Conservation (phyloP, 1,140 invertebrate species). For the Cherax quadricarinatus region DNA sequence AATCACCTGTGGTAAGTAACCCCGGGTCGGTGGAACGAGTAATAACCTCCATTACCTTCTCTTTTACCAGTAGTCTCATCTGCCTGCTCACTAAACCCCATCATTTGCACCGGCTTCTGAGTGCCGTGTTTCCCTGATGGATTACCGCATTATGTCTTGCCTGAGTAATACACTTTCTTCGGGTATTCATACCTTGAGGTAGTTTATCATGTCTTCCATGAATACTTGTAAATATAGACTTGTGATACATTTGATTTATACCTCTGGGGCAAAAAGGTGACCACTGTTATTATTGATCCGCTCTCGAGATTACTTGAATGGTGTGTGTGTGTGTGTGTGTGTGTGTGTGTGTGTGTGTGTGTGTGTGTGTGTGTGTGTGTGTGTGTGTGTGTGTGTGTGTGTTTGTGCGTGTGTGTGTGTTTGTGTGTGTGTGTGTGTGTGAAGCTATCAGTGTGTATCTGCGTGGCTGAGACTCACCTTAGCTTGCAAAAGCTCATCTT, state of each 20-base stretch:
- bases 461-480: background rate
- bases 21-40: background rate
- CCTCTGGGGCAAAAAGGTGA: slow-evolving; percentile 6
- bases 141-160: slow-evolving; percentile 53
- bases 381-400: slow-evolving; percentile 48
- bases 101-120: slow-evolving; percentile 37
- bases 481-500: no score
- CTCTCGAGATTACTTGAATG: background rate
- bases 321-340: background rate
- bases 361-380: slow-evolving; percentile 50
- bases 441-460: background rate
- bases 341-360: slow-evolving; percentile 42
- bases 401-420: slow-evolving; percentile 49
- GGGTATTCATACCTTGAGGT: slow-evolving; percentile 33
- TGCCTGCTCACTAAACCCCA: slow-evolving; percentile 49
- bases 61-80: slow-evolving; percentile 47
- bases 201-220: slow-evolving; percentile 18
- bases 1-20: slow-evolving; percentile 51
- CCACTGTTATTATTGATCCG: slow-evolving; percentile 17
- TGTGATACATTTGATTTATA: slow-evolving; percentile 39
- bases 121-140: slow-evolving; percentile 41
- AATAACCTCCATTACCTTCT: slow-evolving; percentile 32
- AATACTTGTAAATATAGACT: slow-evolving; percentile 46
- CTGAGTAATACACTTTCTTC: slow-evolving; percentile 42
- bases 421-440: slow-evolving; percentile 48